Evolutionary conservation across 2,113 vertebrate species (phyloP), one percentile per base, ranked within the genome.

Genomic region (Heterocephalus glaber): DNA sequence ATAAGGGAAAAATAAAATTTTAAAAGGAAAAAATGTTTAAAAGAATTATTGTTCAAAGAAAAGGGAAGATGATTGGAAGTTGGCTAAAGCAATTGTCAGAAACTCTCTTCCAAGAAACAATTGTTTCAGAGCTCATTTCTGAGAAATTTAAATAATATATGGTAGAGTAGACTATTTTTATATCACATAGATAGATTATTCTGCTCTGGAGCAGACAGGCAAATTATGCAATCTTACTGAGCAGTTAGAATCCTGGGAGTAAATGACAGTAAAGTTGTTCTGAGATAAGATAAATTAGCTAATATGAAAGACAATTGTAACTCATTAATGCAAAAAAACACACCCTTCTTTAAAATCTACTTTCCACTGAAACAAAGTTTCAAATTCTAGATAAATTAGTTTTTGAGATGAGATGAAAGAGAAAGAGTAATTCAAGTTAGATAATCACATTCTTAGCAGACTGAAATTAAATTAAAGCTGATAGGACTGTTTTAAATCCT

Each of bases 221-320:
- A 96, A 93, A 82, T 77, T 81, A 90, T 82, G 35, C 61, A 84
- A 20, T 89, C 13, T 74, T 82, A 13, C 83, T 61, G 65, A 92
- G 20, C 35, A 86, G 16, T 95, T 80, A 74, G 20, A 92, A 58
- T 96, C 66, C 24, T 90, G 58, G 41, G 24, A 86, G 52, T 65
- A 89, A 91, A 61, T 5, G 60, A 17, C 26, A 92, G 49, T 60
- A 30, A 93, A 74, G 3, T 89, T 88, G 58, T 76, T 90, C n/a
- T 65, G 88, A 94, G 63, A 54, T 76, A 90, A 95, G 20, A 92
- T 44, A 83, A 95, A 95, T 85, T 49, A 79, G 4, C 85, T 84
- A 94, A 85, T 26, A 30, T 20, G 22, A 88, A 76, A 87, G 35
- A 38, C 5, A 52, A 49, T 87, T 95, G 41, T 76, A 84, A 92